Conservation (phyloP, 2,888 invertebrate species). For the Drosophila algonquin region DNA sequence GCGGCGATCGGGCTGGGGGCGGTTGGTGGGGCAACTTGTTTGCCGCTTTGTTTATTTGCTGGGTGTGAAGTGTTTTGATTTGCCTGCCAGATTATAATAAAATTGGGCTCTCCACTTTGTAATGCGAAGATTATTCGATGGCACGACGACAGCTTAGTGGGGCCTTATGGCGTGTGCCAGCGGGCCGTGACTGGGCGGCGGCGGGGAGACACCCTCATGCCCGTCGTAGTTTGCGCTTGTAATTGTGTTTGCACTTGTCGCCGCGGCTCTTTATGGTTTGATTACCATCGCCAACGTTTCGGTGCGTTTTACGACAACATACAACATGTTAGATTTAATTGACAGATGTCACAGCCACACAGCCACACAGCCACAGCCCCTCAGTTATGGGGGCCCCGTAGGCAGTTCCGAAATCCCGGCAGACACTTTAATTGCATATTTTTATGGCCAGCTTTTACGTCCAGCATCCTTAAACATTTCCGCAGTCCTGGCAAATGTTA, state of each 20-base stretch:
- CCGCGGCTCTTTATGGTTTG: conserved; percentile 50
- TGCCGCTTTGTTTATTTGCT: conserved; percentile 35
- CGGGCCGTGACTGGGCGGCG: not conserved
- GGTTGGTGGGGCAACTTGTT: conserved; percentile 8
- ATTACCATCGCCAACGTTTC: conserved; percentile 17
- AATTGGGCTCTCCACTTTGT: conserved; percentile 49
- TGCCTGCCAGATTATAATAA: conserved; percentile 50
- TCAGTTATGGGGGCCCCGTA: conserved; percentile 21
- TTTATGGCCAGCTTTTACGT: not conserved
- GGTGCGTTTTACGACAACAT: conserved; percentile 56
- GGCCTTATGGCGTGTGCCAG: conserved; percentile 30
- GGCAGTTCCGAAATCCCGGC: conserved; percentile 3
- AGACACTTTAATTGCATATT: conserved; percentile 2
- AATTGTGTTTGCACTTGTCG: conserved; percentile 59
- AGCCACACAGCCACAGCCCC: conserved; percentile 8
- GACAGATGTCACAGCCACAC: conserved; percentile 50
- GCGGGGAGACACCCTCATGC: not conserved
- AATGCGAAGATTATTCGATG: conserved; percentile 54
- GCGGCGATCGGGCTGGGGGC: not conserved
- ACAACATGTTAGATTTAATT: conserved; percentile 70
- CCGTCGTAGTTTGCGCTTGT: conserved; percentile 31
- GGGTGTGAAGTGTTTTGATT: conserved; percentile 51
- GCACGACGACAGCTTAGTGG: conserved; percentile 43
- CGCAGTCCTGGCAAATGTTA: conserved; percentile 5
- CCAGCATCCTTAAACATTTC: not conserved